Evolutionary conservation across 1,140 invertebrate species (phyloP), one percentile per base, ranked within the genome.

Genomic region (Tetragonula clypearis): DNA sequence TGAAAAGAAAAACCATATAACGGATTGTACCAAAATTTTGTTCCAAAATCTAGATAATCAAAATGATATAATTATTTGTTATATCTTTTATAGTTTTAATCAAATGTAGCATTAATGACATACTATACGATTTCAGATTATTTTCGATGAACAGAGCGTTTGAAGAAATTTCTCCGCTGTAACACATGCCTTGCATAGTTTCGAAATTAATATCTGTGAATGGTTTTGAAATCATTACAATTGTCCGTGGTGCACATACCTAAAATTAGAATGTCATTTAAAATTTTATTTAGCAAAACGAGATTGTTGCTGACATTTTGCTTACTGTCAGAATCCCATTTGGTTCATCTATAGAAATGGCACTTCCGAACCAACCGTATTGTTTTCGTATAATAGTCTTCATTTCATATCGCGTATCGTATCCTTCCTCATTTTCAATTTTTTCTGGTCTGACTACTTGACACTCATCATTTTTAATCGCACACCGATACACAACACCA

Each of bases 101-200:
- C 3, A 53, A 81, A 49, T 77, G 60, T 62, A 62, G 21, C 23
- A 0, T 17, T 2, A 55, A 65, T 49, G 82, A 53, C 30, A 26
- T 84, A 92, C 91, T 82, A 58, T 86, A 83, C 79, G 41, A 15
- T 8, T 26, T 15, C 53, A 88, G 73, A 77, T 91, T 62, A 14
- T 90, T 75, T 30, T 90, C 82, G 0, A 86, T 65, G 14, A 84
- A 26, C 23, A 90, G 62, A 17, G 11, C 55, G 26, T 71, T 74
- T 41, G 75, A 73, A 23, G 66, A 65, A 35, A 90, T 71, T 5
- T 62, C 53, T 17, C 85, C 86, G 17, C 58, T 87, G 68, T 92
- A 93, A 72, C 92, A 93, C 35, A 92, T 78, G 53, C 92, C 92
- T 49, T 92, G 91, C 89, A 93, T 90, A 12, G 90, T 91, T 1